These are phyloP conservation scores for Elaeidobius kamerunicus DNA, from an alignment of 2,888 invertebrate genomes.

Conservation along the genomic window DNA sequence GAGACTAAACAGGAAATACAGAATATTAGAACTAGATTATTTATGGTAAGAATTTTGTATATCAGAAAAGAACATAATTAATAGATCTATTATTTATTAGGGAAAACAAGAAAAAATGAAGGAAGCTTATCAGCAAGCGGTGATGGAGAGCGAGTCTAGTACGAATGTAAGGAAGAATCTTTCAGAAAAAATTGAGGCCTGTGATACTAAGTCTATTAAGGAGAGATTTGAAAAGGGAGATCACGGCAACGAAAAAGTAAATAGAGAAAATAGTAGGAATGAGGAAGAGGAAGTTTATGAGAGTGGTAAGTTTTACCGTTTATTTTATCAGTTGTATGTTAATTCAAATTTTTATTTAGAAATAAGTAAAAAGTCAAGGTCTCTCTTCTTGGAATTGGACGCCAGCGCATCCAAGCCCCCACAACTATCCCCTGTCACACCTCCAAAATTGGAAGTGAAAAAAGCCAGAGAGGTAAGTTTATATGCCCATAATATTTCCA, in stretches of 20 bases:
- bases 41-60: constrained; percentile 62
- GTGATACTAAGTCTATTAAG: constrained; percentile 53
- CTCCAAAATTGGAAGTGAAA: constrained; percentile 59
- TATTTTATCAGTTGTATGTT: too few relatives aligned
- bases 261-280: constrained; percentile 49
- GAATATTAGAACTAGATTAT: constrained; percentile 78
- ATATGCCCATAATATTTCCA: background rate
- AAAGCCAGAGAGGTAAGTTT: constrained; percentile 55
- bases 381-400: constrained; percentile 82
- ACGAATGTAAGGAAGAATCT: constrained; percentile 51
- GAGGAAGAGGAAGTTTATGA: constrained; percentile 73
- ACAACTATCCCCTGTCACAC: constrained; percentile 57
- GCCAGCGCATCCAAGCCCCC: constrained; percentile 67
- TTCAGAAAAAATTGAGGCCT: constrained; percentile 56
- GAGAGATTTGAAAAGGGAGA: constrained; percentile 81
- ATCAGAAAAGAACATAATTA: too few relatives aligned
- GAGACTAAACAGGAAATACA: constrained; percentile 87
- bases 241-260: constrained; percentile 56
- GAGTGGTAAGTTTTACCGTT: constrained; percentile 68
- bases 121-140: constrained; percentile 89
- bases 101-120: constrained; percentile 88
- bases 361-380: constrained; percentile 83
- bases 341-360: constrained; percentile 55
- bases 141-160: constrained; percentile 68
- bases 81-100: too few relatives aligned